Base-by-base conservation (phyloP, 2,113 vertebrate species). In the Grammomys dolichurus region DNA sequence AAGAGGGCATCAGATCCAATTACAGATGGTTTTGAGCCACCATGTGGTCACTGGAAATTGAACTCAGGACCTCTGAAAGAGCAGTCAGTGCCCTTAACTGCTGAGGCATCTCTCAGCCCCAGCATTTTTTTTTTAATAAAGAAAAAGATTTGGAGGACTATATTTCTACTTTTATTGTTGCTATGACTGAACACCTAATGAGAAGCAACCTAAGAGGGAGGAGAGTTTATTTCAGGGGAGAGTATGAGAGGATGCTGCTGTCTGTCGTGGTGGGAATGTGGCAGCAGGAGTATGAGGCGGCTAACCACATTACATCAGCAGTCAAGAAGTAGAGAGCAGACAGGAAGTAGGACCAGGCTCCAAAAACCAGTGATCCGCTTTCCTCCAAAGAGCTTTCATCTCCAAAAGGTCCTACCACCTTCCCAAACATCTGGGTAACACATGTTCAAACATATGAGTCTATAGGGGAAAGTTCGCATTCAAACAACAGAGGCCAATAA, bases 101-200 rank as follows among this genome's bases (percentile, higher is more conserved):
- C 31, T 69, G 67, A 69, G 67, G 12, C 65, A 69, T 33, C 67
- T 69, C 67, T 69, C 67, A 69, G 31, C 31, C 67, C 31, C 67
- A 69, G 67, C 4, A 69, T 5, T 67, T 67, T 67, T 67, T 67
- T 69, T 69, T 69, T 16, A 69, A 77, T 65, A 43, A 43, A 43
- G 31, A 84, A 46, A 85, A 94, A 93, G 75, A 8, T 67, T 96
- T 97, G 40, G 43, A 58, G 91, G 87, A 97, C 91, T 24, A 81
- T 73, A 19, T 63, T 36, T 43, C 36, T 67, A 48, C 9, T 58
- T 73, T 31, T 43, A 56, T 31, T 43, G n/a, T 58, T 73, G 24
- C 36, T 58, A 31, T 40, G 48, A 56, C 36, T 24, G 17, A 56
- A 73, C n/a, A 17, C 48, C 33, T 14, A 13, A 56, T 36, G 19